phyloP scores from a whole-genome alignment of 2,113 vertebrate species.

The Antechinus stuartii region DNA sequence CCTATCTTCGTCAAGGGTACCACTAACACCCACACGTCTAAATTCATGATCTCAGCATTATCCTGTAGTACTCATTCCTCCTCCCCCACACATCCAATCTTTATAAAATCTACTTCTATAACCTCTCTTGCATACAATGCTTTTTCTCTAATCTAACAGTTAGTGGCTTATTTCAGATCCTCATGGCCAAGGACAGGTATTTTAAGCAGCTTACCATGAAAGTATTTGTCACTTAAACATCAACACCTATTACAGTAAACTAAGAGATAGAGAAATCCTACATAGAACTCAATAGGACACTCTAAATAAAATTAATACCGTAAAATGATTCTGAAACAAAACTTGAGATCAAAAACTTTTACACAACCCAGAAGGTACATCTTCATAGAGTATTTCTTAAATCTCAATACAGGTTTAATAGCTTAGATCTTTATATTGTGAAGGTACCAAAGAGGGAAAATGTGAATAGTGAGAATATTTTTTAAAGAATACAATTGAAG shows the following conservation, averaged over 20 bases:
- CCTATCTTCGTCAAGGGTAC: neutral
- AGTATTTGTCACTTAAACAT: neutral
- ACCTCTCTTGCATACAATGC: neutral
- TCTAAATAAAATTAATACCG: neutral
- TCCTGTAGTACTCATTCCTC: neutral
- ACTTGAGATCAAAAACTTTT: neutral
- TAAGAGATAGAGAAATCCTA: neutral
- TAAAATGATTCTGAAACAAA: neutral
- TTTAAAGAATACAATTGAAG: neutral
- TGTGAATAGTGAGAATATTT: neutral
- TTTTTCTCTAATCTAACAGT: neutral
- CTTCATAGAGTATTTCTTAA: neutral
- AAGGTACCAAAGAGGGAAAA: neutral
- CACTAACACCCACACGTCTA: neutral
- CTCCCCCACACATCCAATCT: neutral
- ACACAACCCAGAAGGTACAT: neutral
- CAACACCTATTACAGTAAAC: neutral
- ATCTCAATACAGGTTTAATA: neutral
- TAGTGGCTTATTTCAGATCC: neutral
- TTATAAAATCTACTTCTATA: neutral
- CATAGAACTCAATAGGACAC: neutral
- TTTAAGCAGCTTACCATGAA: neutral
- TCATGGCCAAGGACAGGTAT: neutral
- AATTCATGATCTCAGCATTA: neutral
- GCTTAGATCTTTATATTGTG: neutral